phyloP scores from a whole-genome alignment of 2,888 invertebrate genomes.

The Timema cristinae region DNA sequence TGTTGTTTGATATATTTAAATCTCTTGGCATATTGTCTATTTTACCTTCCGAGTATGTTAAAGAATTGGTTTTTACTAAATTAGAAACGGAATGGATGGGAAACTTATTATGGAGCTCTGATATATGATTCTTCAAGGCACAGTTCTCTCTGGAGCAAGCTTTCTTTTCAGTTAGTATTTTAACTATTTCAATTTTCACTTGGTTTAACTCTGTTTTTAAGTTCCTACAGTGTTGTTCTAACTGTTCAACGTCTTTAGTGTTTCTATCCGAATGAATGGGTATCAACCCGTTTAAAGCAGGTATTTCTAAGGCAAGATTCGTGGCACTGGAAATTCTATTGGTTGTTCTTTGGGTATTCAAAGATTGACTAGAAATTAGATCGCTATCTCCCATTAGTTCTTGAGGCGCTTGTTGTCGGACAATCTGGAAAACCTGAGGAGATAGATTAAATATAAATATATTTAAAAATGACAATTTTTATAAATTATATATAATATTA shows the following conservation, averaged over 20 bases:
- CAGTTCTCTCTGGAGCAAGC: slow-evolving; percentile 41
- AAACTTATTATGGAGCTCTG: slow-evolving; percentile 29
- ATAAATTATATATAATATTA: no score
- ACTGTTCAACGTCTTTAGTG: slow-evolving; percentile 28
- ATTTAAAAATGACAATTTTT: no score
- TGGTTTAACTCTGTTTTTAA: slow-evolving; percentile 37
- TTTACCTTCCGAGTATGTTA: background rate
- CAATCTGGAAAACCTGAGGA: slow-evolving; percentile 15
- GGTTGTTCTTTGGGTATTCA: slow-evolving; percentile 19
- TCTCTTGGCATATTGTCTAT: background rate
- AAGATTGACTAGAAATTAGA: slow-evolving; percentile 12
- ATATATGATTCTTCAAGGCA: slow-evolving; percentile 38
- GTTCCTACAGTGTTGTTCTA: slow-evolving; percentile 37
- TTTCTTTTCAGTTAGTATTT: slow-evolving; percentile 39
- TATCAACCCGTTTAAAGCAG: slow-evolving; percentile 3
- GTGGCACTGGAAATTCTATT: slow-evolving; percentile 10
- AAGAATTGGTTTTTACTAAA: background rate
- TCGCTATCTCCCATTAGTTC: slow-evolving; percentile 18
- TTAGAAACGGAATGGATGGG: background rate
- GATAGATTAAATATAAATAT: no score
- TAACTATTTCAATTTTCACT: slow-evolving; percentile 39
- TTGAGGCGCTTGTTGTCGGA: slow-evolving; percentile 11
- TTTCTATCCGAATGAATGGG: background rate
- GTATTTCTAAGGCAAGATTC: no score
- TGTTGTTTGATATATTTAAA: background rate